Evolutionary conservation across 2,113 vertebrate species (phyloP), one percentile per base, ranked within the genome.

Genomic region (Hymenochirus boettgeri): DNA sequence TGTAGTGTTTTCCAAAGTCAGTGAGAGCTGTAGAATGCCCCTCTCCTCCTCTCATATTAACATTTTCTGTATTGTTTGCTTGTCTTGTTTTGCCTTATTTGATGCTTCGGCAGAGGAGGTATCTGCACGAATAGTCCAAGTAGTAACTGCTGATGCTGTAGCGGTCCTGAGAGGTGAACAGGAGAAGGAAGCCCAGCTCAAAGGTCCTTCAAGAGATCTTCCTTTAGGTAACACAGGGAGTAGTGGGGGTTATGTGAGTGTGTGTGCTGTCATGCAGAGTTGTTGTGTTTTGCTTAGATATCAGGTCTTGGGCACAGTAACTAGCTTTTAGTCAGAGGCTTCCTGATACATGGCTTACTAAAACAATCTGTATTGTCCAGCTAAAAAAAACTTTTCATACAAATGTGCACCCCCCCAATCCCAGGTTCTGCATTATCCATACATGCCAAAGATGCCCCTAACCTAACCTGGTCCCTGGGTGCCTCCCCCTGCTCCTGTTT

Each of bases 131-230:
- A 99, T 99, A 76, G 95, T 99, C 65, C 94, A 99, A 86, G 96
- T 98, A 80, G 96, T 99, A 75, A 99, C 96, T 3, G 95, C 96
- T 13, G 96, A 99, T 82, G 96, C 96, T 69, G 96, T 98, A 72
- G 95, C 96, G 0, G 95, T 99, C 37, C 88, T 99, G 76, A 98
- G 96, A 84, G 93, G 92, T 4, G 96, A 99, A 78, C 95, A 99
- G 80, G 95, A 96, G 60, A 86, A 86, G 71, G 89, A 89, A 80
- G 76, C 75, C 70, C 90, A 89, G 45, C 92, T 89, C 69, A 91
- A 88, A 77, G 90, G 87, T 21, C 84, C 86, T 27, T 86, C 89
- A 37, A 79, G 85, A 75, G 84, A 88, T 74, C 88, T 93, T 75
- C 94, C 94, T 75, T 90, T 95, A 94, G 94, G 96, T 99, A 91